These are phyloP conservation scores for Echinometra lucunter DNA, from an alignment of 53 echinoderm and acorn worm species.

Conservation along the genomic window DNA sequence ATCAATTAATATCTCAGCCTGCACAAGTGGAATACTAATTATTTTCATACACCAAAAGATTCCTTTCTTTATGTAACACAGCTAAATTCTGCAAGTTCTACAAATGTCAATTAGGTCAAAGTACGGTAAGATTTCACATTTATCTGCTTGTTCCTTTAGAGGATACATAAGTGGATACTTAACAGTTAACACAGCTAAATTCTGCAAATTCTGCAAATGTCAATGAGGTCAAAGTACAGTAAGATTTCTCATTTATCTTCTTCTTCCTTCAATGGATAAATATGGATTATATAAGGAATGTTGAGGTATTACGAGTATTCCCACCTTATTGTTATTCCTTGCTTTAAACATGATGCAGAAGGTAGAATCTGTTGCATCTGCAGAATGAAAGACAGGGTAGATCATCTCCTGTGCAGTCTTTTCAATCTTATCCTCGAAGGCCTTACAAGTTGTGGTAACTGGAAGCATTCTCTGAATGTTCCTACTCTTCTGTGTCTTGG, in stretches of 20 bases:
- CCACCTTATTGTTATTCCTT: conserved; percentile 81
- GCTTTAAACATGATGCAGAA: conserved; percentile 86
- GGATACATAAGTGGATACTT: no score
- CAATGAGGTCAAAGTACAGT: neutral
- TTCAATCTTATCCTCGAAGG: conserved; percentile 80
- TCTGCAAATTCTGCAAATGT: no score
- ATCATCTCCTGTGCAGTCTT: conserved; percentile 75
- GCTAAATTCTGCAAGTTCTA: no score
- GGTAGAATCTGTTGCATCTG: conserved; percentile 67
- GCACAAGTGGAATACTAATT: no score
- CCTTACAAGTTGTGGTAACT: conserved; percentile 78
- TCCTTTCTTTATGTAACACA: no score
- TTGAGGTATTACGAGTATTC: neutral
- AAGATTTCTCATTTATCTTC: neutral
- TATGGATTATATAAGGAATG: neutral
- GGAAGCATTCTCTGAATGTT: conserved; percentile 89
- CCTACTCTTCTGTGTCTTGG: conserved; percentile 74
- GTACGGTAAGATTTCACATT: no score
- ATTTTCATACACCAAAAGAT: no score
- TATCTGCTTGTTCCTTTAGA: no score
- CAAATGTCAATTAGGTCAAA: no score
- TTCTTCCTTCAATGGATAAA: neutral
- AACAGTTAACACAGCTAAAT: no score
- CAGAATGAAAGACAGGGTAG: conserved; percentile 80
- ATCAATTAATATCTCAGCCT: no score